Evolutionary conservation across 53 echinoderm and acorn worm species (phyloP).

Genomic region (Holothuria scabra): DNA sequence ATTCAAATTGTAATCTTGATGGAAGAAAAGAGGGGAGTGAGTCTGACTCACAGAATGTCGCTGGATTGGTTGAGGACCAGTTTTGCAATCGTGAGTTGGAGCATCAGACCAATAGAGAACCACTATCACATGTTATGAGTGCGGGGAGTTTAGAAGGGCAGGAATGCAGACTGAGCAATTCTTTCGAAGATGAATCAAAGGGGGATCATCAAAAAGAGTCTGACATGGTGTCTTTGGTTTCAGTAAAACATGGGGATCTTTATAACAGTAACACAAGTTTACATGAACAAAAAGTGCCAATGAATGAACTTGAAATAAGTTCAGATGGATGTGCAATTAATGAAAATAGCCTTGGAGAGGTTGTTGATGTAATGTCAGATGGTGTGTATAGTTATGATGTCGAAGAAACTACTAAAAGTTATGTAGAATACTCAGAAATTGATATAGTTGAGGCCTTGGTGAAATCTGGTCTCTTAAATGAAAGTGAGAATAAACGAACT

Average conservation of each 20-base stretch:
- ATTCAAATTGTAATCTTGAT: too few relatives aligned
- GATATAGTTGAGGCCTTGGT: slow-evolving; percentile 93
- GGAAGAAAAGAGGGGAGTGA: too few relatives aligned
- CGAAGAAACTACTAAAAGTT: not conserved
- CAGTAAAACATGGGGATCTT: not conserved
- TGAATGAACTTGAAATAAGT: not conserved
- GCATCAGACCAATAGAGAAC: too few relatives aligned
- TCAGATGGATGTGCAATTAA: not conserved
- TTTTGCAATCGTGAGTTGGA: too few relatives aligned
- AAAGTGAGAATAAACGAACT: slow-evolving; percentile 23
- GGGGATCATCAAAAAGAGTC: too few relatives aligned
- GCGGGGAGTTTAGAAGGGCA: too few relatives aligned
- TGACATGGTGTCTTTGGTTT: too few relatives aligned
- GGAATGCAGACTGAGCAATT: too few relatives aligned
- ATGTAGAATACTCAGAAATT: slow-evolving; percentile 79
- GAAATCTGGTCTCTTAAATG: slow-evolving; percentile 65
- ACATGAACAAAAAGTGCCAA: not conserved
- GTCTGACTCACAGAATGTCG: too few relatives aligned
- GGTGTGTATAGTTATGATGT: slow-evolving; percentile 29
- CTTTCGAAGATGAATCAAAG: too few relatives aligned
- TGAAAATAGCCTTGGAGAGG: not conserved
- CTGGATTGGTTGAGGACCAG: too few relatives aligned
- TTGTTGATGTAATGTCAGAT: slow-evolving; percentile 25
- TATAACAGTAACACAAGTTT: not conserved
- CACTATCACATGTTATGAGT: too few relatives aligned